Percentiles rank a stretch among this genome's conserved stretches.
These are phyloP conservation scores for Potorous gilbertii DNA, from an alignment of 2,797 vertebrate species.

Conservation along the genomic window DNA sequence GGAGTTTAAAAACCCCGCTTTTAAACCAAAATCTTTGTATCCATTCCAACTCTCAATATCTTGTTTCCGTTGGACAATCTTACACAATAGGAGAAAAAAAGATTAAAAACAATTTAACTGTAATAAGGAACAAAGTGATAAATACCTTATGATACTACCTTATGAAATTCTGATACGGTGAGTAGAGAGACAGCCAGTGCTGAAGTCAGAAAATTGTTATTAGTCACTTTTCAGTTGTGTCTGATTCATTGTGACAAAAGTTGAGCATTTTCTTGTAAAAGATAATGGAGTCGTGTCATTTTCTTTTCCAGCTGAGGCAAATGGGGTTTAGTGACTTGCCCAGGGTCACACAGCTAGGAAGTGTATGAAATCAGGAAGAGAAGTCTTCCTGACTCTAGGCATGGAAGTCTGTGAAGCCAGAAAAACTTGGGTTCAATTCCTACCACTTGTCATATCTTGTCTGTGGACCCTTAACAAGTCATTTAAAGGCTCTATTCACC, in stretches of 20 bases:
- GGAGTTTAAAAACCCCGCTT: constrained; percentile 23
- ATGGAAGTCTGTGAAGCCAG: neutral
- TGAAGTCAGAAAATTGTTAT: neutral
- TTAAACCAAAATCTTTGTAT: constrained; percentile 8
- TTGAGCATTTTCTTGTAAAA: neutral
- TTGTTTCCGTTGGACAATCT: neutral
- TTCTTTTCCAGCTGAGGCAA: too few relatives aligned
- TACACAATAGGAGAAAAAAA: neutral
- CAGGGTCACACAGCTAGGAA: neutral
- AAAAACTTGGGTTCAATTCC: neutral
- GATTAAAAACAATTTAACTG: neutral
- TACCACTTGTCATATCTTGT: neutral
- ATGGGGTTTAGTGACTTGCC: too few relatives aligned
- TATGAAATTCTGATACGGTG: neutral
- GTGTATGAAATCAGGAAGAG: neutral
- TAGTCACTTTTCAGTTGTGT: neutral
- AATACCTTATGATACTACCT: neutral
- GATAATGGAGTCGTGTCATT: neutral
- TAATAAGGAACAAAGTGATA: neutral
- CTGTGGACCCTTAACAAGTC: neutral
- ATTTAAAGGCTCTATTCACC: neutral
- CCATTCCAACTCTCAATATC: neutral
- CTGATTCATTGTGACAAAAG: neutral
- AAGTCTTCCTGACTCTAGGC: neutral
- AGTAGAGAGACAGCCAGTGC: neutral